Conservation (phyloP, 2,797 vertebrate genomes). For the Morelia viridis region DNA sequence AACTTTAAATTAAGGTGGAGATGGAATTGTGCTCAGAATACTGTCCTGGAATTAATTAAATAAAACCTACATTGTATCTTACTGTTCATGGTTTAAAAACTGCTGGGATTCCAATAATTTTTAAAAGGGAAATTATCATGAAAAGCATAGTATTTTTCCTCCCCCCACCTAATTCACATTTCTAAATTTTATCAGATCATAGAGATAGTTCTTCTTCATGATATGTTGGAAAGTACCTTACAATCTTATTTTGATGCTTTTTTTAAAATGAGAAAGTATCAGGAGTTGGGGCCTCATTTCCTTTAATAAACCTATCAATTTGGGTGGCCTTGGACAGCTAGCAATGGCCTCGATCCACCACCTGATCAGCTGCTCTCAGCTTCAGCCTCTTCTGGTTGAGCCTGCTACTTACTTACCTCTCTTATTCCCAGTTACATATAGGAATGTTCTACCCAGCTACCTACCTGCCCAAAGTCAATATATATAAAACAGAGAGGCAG, state of each 20-base stretch:
- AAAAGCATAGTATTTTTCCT: neutral
- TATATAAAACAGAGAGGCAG: neutral
- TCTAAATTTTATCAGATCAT: neutral
- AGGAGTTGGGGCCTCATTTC: neutral
- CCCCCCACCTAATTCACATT: neutral
- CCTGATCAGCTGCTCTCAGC: neutral
- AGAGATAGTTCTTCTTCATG: neutral
- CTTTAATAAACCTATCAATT: neutral
- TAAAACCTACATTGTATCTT: slow-evolving; percentile 69
- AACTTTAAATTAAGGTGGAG: slow-evolving; percentile 51
- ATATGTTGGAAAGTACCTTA: neutral
- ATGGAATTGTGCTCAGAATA: slow-evolving; percentile 49
- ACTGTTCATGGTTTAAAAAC: slow-evolving; percentile 70
- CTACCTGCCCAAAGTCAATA: neutral
- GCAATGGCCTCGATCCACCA: neutral
- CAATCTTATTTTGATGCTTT: neutral
- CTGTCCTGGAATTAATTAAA: slow-evolving; percentile 69
- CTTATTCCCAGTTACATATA: neutral
- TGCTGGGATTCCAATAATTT: slow-evolving; percentile 66
- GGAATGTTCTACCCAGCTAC: neutral
- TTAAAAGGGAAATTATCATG: slow-evolving; percentile 21
- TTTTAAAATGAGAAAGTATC: neutral
- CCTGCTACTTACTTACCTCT: neutral
- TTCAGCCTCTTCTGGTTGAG: neutral
- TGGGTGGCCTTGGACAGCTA: neutral